Conservation (phyloP, 2,797 vertebrate species). For the Anabacerthia variegaticeps region DNA sequence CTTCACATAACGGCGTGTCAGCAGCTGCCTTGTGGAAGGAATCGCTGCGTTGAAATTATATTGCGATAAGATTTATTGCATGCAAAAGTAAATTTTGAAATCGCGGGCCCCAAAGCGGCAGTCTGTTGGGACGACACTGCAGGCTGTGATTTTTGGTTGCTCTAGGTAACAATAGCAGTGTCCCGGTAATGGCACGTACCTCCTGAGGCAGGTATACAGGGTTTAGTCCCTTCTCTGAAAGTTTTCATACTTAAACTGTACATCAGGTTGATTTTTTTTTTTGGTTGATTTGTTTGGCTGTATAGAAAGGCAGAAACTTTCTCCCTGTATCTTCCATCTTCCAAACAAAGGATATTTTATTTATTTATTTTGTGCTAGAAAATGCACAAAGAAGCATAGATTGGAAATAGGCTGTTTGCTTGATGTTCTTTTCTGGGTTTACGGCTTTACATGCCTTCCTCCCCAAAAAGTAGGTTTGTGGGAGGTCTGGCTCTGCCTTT, state of each 20-base stretch:
- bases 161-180: background rate
- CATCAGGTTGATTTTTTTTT: background rate
- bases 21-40: background rate
- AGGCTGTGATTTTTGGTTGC: background rate
- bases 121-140: background rate
- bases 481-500: background rate
- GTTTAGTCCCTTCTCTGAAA: background rate
- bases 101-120: background rate
- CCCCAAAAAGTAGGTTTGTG: background rate
- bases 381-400: background rate
- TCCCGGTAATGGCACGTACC: background rate
- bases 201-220: background rate
- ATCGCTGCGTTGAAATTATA: background rate
- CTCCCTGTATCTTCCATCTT: background rate
- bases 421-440: background rate
- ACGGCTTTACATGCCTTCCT: background rate
- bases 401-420: background rate
- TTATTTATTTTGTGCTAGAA: background rate
- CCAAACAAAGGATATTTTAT: background rate
- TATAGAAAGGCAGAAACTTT: background rate
- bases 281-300: background rate
- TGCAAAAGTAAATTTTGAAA: background rate
- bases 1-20: background rate
- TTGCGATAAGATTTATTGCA: rapidly evolving
- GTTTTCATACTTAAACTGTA: background rate